Base-by-base conservation (phyloP, 2,113 vertebrate species). In the Aegithalos caudatus region DNA sequence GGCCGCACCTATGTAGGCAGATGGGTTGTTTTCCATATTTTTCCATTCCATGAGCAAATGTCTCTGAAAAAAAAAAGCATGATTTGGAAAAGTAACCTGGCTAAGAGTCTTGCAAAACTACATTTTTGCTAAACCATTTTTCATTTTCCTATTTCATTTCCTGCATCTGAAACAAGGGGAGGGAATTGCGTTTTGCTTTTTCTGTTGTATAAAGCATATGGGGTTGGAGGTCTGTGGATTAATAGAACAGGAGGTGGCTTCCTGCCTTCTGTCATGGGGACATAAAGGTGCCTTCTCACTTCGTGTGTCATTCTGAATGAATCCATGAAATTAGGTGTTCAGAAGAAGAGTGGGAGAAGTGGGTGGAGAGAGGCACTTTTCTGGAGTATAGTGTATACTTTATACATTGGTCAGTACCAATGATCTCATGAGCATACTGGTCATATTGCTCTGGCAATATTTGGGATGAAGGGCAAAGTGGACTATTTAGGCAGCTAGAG, bases 231-330 rank as follows among this genome's bases (percentile, higher is more conserved):
- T 94, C 66, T 78, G 50, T 86, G 67, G 56, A 48, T 77, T 86
- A 83, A 51, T 60, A 78, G 47, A 33, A 29, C 12, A 64, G 54
- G n/a, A 74, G 21, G 29, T 14, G 33, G 28, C 35, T 88, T 86
- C 17, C 35, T 70, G 35, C 40, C 64, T 56, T 92, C 56, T 78
- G 53, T 71, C 0, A 0, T 37, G 33, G 38, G 12, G 27, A 80
- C 40, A 53, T 86, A 62, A 93, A 86, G 35, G 22, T 84, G 40
- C 37, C 37, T 92, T 86, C 69, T 88, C 40, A 67, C 14, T 62
- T 74, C 22, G 25, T 0, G 1, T n/a, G 14, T 81, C 56, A 71
- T 74, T 93, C 27, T 78, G 61, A 84, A 87, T 56, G 9, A 81
- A 25, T 54, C 21, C 23, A 10, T 78, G 38, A 83, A 51, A 27